A percentile compares a stretch with the other conserved stretches of the same genome.
These are phyloP conservation scores for Alosa alosa DNA, from an alignment of 2,113 vertebrate species.

Conservation along the genomic window DNA sequence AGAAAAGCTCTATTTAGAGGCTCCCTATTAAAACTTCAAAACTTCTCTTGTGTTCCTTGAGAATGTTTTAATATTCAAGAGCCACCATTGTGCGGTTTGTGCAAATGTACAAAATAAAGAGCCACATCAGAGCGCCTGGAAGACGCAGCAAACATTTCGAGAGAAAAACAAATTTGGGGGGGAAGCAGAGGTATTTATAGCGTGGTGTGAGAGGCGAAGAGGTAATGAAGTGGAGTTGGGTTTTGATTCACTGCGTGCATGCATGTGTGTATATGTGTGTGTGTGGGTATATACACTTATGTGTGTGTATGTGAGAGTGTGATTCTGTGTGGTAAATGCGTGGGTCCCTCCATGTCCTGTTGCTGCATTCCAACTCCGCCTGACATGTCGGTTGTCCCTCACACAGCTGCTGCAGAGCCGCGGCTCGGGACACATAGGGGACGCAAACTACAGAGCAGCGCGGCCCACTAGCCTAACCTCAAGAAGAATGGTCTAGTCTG, in stretches of 20 bases:
- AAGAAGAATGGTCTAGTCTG: not conserved
- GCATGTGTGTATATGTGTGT: not conserved
- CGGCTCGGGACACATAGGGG: not conserved
- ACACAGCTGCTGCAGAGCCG: not conserved
- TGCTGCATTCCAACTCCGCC: constrained; percentile 54
- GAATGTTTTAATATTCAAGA: constrained; percentile 79
- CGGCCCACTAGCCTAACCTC: not conserved
- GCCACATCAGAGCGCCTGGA: constrained; percentile 74
- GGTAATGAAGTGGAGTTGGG: constrained; percentile 68
- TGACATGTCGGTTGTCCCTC: not conserved
- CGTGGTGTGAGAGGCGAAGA: constrained; percentile 70
- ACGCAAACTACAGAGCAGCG: not conserved
- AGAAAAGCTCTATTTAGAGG: constrained; percentile 70
- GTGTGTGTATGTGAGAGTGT: not conserved
- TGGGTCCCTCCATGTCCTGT: constrained; percentile 62
- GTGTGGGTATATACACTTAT: not conserved
- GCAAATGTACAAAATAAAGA: constrained; percentile 73
- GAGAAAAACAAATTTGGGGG: constrained; percentile 74
- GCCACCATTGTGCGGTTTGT: constrained; percentile 74
- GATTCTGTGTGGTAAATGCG: constrained; percentile 58
- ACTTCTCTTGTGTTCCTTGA: constrained; percentile 65
- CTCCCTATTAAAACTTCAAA: constrained; percentile 71
- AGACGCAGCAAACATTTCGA: constrained; percentile 71
- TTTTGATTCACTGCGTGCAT: constrained; percentile 57
- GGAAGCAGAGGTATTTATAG: constrained; percentile 74